Percentiles rank a stretch among this genome's conserved stretches.
Conservation (phyloP, 1,140 invertebrate species). For the Aphis craccivora region DNA sequence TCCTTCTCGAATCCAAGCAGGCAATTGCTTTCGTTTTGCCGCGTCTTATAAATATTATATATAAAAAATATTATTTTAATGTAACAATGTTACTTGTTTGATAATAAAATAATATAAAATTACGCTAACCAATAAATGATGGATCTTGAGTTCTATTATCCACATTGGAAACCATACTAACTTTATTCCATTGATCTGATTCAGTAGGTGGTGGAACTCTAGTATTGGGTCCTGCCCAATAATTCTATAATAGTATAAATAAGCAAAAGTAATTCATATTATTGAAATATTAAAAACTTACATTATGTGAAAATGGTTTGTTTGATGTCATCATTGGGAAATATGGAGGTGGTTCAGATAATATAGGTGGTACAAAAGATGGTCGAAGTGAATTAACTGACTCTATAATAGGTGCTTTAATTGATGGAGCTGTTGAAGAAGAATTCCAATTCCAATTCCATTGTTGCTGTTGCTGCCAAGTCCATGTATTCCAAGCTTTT, state of each 20-base stretch:
- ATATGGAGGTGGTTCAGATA: slow-evolving; percentile 50
- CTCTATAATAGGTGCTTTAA: slow-evolving; percentile 64
- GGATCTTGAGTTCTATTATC: slow-evolving; percentile 42
- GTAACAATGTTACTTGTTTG: slow-evolving; percentile 21
- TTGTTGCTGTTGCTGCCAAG: slow-evolving; percentile 38
- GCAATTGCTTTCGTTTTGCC: slow-evolving; percentile 87
- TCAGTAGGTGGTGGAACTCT: neutral
- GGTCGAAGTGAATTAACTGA: slow-evolving; percentile 63
- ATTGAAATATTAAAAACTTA: slow-evolving; percentile 13
- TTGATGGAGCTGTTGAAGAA: slow-evolving; percentile 63
- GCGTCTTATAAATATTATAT: slow-evolving; percentile 73
- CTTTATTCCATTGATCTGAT: slow-evolving; percentile 43
- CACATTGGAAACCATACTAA: neutral
- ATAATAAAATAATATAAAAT: neutral
- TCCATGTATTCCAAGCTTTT: slow-evolving; percentile 45
- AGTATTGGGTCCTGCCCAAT: slow-evolving; percentile 9
- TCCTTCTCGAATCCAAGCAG: slow-evolving; percentile 95
- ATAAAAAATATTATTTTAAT: slow-evolving; percentile 57
- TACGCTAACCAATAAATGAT: slow-evolving; percentile 22
- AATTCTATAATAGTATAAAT: slow-evolving; percentile 13
- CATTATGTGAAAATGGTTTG: slow-evolving; percentile 11
- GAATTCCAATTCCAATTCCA: slow-evolving; percentile 61
- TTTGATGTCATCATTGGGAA: neutral
- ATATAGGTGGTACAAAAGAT: slow-evolving; percentile 64
- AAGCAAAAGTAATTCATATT: neutral